Base-by-base conservation (phyloP, 2,113 vertebrate genomes). In the Caretta caretta region DNA sequence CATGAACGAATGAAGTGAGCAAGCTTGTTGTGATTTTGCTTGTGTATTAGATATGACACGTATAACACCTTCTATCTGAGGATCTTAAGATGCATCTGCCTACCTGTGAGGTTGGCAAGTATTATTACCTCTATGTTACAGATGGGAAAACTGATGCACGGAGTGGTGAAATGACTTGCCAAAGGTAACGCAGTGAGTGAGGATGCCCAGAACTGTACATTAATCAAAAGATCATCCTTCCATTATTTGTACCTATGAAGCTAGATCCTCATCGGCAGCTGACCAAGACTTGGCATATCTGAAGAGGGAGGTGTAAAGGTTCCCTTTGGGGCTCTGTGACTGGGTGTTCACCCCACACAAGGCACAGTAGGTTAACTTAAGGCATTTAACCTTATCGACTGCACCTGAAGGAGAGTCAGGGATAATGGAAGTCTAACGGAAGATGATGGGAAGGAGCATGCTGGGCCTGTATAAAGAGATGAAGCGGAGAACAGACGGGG, bases 81-180 rank as follows among this genome's bases (percentile, higher is more conserved):
- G 56, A 82, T 62, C 65, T 11, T 76, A 87, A 50, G 51, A 80
- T 31, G 84, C 10, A 57, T 90, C 92, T 88, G 31, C 48, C 76
- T 92, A 56, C 59, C 53, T 3, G 24, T 0, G 0, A 92, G 50
- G 56, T 62, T 86, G 54, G 31, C 49, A 82, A 25, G 20, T 82
- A 31, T 65, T 42, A 84, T 57, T 12, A 29, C 27, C 22, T 31
- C 24, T 1, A 0, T 16, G 3, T 35, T 92, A 86, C 0, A 0
- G 53, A 83, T 78, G 38, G 29, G 42, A 38, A 54, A 95, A 92
- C 29, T 48, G 49, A 92, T 54, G 78, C 78, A 69, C 0, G 0
- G 59, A 9, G 10, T 11, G 56, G 90, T 87, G 54, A 65, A 54
- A 86, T 0, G 1, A 50, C 29, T 79, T 93, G 56, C 56, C 51